Base-by-base conservation (phyloP, 2,888 invertebrate genomes). In the Eupithecia vulgata region DNA sequence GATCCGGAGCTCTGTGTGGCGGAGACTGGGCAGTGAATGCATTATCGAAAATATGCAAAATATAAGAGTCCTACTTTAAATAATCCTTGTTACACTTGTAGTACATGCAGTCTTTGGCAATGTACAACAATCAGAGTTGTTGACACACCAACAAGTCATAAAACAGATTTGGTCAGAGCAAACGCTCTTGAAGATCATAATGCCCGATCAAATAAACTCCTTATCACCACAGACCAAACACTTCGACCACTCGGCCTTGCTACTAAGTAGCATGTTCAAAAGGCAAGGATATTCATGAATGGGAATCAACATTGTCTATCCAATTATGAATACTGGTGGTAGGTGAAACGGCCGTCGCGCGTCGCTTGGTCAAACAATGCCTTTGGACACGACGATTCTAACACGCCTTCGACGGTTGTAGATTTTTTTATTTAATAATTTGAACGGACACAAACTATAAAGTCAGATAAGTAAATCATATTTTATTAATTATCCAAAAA, bases 201-300 rank as follows among this genome's bases (percentile, higher is more conserved):
- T 68, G 70, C 42, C 68, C 66, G 68, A 52, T 62, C 68, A 76
- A 76, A 76, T 66, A 73, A 66, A 40, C 68, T 71, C 69, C 76
- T 76, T 76, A 76, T 73, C 67, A 59, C 65, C 30, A 69, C 62
- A 73, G 71, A 30, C 62, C 73, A 75, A 78, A 76, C 70, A 78
- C 62, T 71, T 69, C 21, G 7, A 34, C 52, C 42, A 68, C 42
- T 69, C 21, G 69, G 42, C 78, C 78, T 78, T 72, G 78, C 72
- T 69, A 74, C 69, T 57, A 48, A 42, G 64, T 48, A 74, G 71
- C 74, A 71, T 70, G 62, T 68, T 70, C 71, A 75, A 74, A 45
- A 62, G 25, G 35, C 78, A 78, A 76, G 76, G 79, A 78, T 78
- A 72, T 65, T 70, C 69, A 77, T 71, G 71, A 75, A 75, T 72